These are phyloP conservation scores for Synanthedon formicaeformis DNA, from an alignment of 2,888 invertebrate genomes.

Conservation along the genomic window DNA sequence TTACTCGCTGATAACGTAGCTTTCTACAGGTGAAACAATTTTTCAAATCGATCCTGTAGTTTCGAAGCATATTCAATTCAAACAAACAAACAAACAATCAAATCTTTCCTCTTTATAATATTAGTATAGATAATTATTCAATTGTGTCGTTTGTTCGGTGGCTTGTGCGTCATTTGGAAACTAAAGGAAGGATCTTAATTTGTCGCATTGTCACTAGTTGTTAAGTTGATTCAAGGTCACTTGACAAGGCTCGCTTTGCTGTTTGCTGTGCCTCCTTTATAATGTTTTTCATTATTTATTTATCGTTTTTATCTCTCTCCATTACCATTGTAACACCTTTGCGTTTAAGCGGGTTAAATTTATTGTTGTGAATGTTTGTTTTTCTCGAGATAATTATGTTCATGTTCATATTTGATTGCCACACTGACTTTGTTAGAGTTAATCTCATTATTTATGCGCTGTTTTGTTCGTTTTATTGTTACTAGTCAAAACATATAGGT, in stretches of 20 bases:
- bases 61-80: too few species aligned
- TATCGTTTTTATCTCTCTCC: slow-evolving; percentile 5
- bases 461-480: too few species aligned
- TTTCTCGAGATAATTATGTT: not conserved
- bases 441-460: too few species aligned
- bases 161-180: slow-evolving; percentile 3
- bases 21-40: too few species aligned
- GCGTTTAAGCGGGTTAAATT: not conserved
- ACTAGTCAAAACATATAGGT: too few species aligned
- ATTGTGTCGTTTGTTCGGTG: not conserved
- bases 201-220: slow-evolving; percentile 2
- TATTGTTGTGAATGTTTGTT: not conserved
- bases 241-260: not conserved
- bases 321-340: not conserved
- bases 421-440: too few species aligned
- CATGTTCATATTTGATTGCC: not conserved
- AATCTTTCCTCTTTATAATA: too few species aligned
- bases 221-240: slow-evolving; percentile 4
- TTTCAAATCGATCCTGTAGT: too few species aligned
- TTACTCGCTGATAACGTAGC: too few species aligned
- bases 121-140: not conserved
- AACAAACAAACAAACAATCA: too few species aligned
- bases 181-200: slow-evolving; percentile 1
- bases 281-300: not conserved
- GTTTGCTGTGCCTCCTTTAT: too few species aligned